Conservation (phyloP, 37 sponge, comb jelly and placozoan species). For the Haliclona indistincta region DNA sequence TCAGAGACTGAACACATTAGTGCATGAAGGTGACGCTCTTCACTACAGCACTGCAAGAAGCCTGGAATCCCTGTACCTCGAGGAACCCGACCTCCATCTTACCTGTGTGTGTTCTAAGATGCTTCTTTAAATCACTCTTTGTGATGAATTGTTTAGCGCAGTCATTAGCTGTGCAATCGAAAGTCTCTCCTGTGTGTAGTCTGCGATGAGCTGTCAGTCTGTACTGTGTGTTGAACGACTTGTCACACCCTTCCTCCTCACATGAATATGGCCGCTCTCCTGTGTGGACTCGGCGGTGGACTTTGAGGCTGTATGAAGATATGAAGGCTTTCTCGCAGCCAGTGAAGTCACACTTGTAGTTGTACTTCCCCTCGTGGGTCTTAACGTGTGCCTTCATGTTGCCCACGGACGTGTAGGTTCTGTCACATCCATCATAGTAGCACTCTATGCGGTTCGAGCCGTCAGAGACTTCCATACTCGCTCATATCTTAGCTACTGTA, state of each 20-base stretch:
- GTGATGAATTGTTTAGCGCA: constrained; percentile 87
- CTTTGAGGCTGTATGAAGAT: constrained; percentile 80
- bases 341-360: constrained; percentile 66
- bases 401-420: constrained; percentile 65
- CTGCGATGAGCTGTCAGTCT: constrained; percentile 82
- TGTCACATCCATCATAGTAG: constrained; percentile 71
- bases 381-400: constrained; percentile 81
- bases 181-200: constrained; percentile 84
- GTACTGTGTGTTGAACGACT: constrained; percentile 76
- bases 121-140: constrained; percentile 82
- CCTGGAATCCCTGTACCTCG: too few species aligned
- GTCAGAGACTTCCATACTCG: too few species aligned
- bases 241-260: constrained; percentile 65
- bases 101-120: constrained; percentile 80
- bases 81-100: too few species aligned
- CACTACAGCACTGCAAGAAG: too few species aligned
- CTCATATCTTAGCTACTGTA: too few species aligned
- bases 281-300: constrained; percentile 78
- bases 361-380: constrained; percentile 70
- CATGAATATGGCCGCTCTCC: constrained; percentile 84
- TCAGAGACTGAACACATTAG: too few species aligned
- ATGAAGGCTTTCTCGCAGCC: constrained; percentile 85
- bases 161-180: constrained; percentile 59
- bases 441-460: too few species aligned
- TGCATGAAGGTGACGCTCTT: too few species aligned